These are phyloP conservation scores for Drosophila colorata DNA, from an alignment of 2,888 invertebrate genomes.

Conservation along the genomic window DNA sequence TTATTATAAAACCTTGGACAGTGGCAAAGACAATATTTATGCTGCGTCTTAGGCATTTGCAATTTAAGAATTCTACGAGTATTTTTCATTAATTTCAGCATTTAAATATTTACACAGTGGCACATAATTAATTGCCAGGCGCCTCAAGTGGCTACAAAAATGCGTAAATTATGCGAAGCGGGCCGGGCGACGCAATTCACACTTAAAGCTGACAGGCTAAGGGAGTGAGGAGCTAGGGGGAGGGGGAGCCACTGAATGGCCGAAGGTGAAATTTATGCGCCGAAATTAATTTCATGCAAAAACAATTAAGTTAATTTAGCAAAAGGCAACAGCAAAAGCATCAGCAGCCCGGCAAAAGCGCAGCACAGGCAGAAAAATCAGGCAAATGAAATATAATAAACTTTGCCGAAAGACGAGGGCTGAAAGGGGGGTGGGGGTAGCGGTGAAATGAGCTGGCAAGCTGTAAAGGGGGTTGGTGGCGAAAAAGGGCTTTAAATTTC, in stretches of 20 bases:
- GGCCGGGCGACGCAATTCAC: conserved; percentile 70
- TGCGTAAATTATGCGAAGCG: conserved; percentile 73
- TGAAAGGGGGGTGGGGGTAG: background rate
- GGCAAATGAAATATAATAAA: conserved; percentile 79
- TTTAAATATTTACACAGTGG: conserved; percentile 76
- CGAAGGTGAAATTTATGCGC: conserved; percentile 79
- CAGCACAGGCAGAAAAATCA: conserved; percentile 74
- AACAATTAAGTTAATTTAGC: conserved; percentile 81
- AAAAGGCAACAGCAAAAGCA: conserved; percentile 52
- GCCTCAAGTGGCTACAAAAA: conserved; percentile 67
- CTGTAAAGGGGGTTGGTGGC: conserved; percentile 34
- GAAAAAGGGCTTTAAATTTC: conserved; percentile 71
- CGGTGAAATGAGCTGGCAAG: conserved; percentile 48
- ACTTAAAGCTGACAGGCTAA: conserved; percentile 75
- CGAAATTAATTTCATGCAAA: conserved; percentile 81
- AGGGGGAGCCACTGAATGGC: conserved; percentile 36
- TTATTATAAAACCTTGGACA: conserved; percentile 52
- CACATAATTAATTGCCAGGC: conserved; percentile 75
- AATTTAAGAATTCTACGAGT: conserved; percentile 67
- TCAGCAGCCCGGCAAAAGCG: conserved; percentile 57
- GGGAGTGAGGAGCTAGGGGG: background rate
- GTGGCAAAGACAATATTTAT: conserved; percentile 64
- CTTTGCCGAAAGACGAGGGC: conserved; percentile 44
- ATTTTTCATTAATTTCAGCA: conserved; percentile 76
- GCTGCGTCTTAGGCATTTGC: conserved; percentile 58